phyloP scores from a whole-genome alignment of 2,888 invertebrate species.

The Clistopyga incitator region DNA sequence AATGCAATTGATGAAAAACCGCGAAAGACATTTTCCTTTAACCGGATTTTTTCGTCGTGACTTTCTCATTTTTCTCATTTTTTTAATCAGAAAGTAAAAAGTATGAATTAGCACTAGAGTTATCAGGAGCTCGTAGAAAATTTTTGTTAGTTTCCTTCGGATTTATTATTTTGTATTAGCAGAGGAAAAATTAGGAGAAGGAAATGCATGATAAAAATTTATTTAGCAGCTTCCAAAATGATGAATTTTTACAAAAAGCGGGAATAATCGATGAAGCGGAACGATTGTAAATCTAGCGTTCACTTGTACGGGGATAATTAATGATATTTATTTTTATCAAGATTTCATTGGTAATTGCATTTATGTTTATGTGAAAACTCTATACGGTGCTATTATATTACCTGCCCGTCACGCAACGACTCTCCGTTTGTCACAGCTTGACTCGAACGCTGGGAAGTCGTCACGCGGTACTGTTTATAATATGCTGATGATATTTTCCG shows the following conservation, averaged over 20 bases:
- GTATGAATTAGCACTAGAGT: no score
- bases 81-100: no score
- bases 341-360: not conserved
- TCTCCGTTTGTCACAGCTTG: not conserved
- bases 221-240: no score
- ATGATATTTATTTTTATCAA: not conserved
- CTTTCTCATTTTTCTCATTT: not conserved
- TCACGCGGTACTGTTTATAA: not conserved
- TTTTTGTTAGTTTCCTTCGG: no score
- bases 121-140: no score
- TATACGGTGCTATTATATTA: not conserved
- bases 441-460: not conserved
- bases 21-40: not conserved
- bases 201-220: no score
- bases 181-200: no score
- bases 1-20: not conserved
- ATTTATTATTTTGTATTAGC: no score
- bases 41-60: not conserved
- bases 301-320: not conserved
- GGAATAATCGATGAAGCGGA: no score
- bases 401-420: not conserved
- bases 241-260: no score
- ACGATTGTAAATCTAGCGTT: not conserved
- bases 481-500: not conserved
- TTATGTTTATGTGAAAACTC: not conserved